phyloP scores from a whole-genome alignment of 2,888 invertebrate species.

The Sphinx pinastri region DNA sequence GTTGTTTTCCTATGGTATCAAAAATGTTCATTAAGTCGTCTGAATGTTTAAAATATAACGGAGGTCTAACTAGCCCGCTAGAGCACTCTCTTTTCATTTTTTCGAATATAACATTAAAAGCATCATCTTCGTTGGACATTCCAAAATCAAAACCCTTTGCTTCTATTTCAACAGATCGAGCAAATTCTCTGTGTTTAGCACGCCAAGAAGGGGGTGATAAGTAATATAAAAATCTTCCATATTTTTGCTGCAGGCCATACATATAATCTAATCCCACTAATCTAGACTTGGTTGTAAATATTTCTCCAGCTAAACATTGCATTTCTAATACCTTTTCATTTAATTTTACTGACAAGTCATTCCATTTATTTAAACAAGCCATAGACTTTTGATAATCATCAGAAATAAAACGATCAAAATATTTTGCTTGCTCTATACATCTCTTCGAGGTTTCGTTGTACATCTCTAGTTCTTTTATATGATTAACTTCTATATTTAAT shows the following conservation, averaged over 20 bases:
- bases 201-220: conserved; percentile 87
- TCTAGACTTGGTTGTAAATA: conserved; percentile 65
- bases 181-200: conserved; percentile 77
- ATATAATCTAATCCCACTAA: conserved; percentile 85
- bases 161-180: conserved; percentile 73
- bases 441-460: conserved; percentile 74
- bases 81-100: conserved; percentile 76
- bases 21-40: conserved; percentile 83
- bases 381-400: conserved; percentile 85
- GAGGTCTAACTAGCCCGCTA: conserved; percentile 69
- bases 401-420: conserved; percentile 85
- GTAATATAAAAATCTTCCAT: conserved; percentile 87
- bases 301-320: conserved; percentile 67
- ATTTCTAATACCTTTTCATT: conserved; percentile 69
- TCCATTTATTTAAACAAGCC: conserved; percentile 78
- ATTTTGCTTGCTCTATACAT: conserved; percentile 79
- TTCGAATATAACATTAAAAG: conserved; percentile 69
- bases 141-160: conserved; percentile 73
- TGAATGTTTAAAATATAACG: conserved; percentile 83
- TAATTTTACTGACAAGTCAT: conserved; percentile 70
- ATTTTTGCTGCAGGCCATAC: conserved; percentile 85
- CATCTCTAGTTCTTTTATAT: conserved; percentile 77
- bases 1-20: conserved; percentile 85
- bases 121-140: conserved; percentile 63
- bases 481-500: conserved; percentile 81